Evolutionary conservation across 2,797 vertebrate genomes (phyloP), one percentile per base, ranked within the genome.

Genomic region (Simalia tracyae): DNA sequence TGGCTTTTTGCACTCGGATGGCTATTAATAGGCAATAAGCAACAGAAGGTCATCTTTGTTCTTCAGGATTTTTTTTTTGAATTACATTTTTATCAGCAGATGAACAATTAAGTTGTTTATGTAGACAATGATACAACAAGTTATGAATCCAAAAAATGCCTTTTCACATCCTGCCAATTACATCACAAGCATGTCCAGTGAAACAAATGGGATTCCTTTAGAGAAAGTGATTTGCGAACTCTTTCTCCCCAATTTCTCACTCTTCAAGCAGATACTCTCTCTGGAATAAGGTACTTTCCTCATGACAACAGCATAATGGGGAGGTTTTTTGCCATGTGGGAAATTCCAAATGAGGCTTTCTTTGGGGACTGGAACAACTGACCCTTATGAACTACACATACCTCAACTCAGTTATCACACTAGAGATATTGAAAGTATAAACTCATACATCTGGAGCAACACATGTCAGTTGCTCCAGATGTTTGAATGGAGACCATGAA

Each of bases 91-190:
- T 95, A 96, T 95, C 95, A 95, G 95, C 92, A 95, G 92, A 93
- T 90, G 93, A 93, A 96, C 96, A 97, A 96, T 95, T 90, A 31
- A 76, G 93, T 95, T 95, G 93, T 96, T 97, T 96, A 96, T 95
- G 87, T 59, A 93, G 92, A 46, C 61, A 56, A 94, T 95, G 94
- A 95, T 92, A 95, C 93, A 95, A 95, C 93, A 94, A 50, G 54
- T 93, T 95, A 94, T 95, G 95, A 96, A 96, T 94, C 94, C 90
- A 94, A 94, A 89, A 94, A 94, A 95, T 92, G 95, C 93, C 93
- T 93, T 96, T 95, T 95, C 93, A 91, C 92, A 92, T 95, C 86
- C 94, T 94, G 84, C 87, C 90, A 91, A 64, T 66, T 88, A 64
- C 76, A 28, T 92, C 76, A 28, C n/a, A 66, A 17, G 28, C 14